Evolutionary conservation across 2,113 vertebrate species (phyloP).

Genomic region (Eurystomus gularis): DNA sequence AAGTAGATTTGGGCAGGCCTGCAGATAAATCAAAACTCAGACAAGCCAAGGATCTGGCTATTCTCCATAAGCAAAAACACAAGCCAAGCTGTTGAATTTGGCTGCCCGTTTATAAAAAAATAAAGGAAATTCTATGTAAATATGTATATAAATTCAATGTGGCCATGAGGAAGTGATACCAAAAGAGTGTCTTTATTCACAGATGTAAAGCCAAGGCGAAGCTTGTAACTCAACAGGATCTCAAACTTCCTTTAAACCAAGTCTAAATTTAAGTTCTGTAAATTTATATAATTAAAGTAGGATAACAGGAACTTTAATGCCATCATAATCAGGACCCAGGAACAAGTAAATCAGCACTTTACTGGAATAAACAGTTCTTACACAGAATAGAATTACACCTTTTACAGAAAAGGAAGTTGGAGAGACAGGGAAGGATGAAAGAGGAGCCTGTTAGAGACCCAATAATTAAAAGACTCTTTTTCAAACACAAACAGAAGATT

Average conservation of each 20-base stretch:
- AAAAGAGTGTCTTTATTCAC: not conserved
- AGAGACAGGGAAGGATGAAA: constrained; percentile 59
- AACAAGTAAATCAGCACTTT: constrained; percentile 18
- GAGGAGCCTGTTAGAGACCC: constrained; percentile 57
- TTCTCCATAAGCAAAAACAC: not conserved
- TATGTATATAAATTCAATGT: not conserved
- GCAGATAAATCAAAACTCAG: not conserved
- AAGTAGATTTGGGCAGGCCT: not conserved
- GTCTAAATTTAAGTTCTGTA: not conserved
- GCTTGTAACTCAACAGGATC: not conserved
- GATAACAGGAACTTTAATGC: not conserved
- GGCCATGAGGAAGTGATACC: not conserved
- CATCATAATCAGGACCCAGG: not conserved
- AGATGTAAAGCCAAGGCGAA: not conserved
- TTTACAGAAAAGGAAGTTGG: constrained; percentile 48
- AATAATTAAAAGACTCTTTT: constrained; percentile 67
- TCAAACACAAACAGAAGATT: constrained; percentile 54
- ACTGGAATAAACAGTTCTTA: constrained; percentile 45
- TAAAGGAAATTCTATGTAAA: not conserved
- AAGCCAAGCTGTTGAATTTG: not conserved
- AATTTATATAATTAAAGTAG: constrained; percentile 9
- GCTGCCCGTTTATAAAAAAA: not conserved
- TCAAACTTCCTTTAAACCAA: not conserved
- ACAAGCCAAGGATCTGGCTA: not conserved
- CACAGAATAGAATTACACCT: constrained; percentile 42